A percentile compares a stretch with the other conserved stretches of the same genome.
phyloP scores from a whole-genome alignment of 2,113 vertebrate species.

The Gambusia affinis region DNA sequence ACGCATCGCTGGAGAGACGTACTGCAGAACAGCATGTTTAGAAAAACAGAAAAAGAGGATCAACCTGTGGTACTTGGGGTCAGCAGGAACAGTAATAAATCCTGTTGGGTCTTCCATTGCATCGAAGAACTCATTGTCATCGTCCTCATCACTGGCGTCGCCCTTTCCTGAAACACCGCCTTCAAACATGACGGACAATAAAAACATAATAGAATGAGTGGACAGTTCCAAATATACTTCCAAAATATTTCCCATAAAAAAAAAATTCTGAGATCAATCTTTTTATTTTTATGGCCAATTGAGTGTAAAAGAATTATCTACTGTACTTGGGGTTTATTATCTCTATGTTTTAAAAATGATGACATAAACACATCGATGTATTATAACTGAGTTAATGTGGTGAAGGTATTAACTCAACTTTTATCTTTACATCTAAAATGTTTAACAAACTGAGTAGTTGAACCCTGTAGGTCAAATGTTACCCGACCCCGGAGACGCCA shows the following conservation, averaged over 20 bases:
- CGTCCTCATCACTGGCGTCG: constrained; percentile 93
- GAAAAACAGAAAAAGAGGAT: not conserved
- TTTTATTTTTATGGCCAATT: not conserved
- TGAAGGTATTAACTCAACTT: not conserved
- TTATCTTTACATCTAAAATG: not conserved
- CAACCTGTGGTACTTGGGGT: constrained; percentile 91
- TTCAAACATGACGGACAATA: constrained; percentile 16
- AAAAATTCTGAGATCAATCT: no score
- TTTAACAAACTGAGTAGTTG: not conserved
- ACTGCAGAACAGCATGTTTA: not conserved
- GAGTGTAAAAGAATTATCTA: not conserved
- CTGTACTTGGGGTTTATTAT: not conserved
- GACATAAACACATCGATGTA: not conserved
- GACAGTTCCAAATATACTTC: not conserved
- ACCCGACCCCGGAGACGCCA: not conserved
- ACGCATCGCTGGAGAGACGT: not conserved
- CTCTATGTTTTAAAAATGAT: not conserved
- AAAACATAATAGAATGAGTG: not conserved
- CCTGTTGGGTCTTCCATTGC: constrained; percentile 87
- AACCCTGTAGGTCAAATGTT: not conserved
- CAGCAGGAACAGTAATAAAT: constrained; percentile 90
- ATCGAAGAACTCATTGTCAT: constrained; percentile 96
- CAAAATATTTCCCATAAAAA: not conserved
- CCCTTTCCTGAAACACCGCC: constrained; percentile 85
- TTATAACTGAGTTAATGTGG: not conserved